phyloP scores from a whole-genome alignment of 2,113 vertebrate genomes.

The Varanus komodoensis region DNA sequence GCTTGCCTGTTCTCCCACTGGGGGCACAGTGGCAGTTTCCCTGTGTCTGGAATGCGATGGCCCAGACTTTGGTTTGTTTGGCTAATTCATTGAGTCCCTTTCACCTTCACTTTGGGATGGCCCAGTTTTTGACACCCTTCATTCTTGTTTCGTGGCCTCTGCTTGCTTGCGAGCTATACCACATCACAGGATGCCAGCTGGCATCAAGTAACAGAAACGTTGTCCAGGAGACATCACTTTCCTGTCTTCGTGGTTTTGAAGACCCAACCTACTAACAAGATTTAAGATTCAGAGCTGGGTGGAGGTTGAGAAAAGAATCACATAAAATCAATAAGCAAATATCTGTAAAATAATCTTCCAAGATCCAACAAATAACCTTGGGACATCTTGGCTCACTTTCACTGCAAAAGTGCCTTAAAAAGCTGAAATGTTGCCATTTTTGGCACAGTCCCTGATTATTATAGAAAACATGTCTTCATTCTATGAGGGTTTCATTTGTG shows the following conservation, averaged over 20 bases:
- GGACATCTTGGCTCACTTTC: conserved; percentile 15
- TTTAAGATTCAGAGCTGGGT: conserved; percentile 1
- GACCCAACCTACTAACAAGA: background rate
- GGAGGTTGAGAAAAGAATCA: conserved; percentile 2
- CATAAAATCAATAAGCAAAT: conserved; percentile 22
- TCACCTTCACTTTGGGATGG: background rate
- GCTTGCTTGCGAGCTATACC: background rate
- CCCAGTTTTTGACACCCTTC: background rate
- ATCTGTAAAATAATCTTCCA: conserved; percentile 23
- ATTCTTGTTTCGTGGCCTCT: background rate
- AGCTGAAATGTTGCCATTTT: background rate
- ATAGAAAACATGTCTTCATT: background rate
- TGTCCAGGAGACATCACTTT: background rate
- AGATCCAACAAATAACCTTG: conserved; percentile 5
- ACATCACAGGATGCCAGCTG: conserved; percentile 18
- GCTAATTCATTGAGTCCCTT: background rate
- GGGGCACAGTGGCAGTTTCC: background rate
- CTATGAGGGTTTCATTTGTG: background rate
- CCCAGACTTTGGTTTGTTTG: background rate
- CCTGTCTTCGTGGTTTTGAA: conserved; percentile 32
- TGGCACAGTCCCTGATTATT: background rate
- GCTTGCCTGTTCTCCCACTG: no score
- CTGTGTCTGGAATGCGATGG: background rate
- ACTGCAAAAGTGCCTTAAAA: background rate
- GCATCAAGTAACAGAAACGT: background rate